Conservation (phyloP, 2,797 vertebrate genomes). For the Coregonus ussuriensis region DNA sequence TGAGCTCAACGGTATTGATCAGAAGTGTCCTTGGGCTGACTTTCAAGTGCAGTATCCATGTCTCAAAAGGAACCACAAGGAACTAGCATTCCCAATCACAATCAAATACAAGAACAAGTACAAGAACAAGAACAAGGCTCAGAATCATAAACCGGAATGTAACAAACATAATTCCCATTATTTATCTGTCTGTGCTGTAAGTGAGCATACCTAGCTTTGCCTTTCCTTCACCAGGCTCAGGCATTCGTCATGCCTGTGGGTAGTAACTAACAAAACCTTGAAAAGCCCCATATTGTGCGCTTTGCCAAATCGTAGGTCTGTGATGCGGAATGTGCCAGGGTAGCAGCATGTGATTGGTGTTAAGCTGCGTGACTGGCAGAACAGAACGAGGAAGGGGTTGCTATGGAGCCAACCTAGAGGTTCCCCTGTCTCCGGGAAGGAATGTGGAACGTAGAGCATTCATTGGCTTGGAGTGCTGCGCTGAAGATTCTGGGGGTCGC, state of each 20-base stretch:
- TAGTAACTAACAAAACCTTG: constrained; percentile 41
- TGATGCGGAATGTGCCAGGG: constrained; percentile 58
- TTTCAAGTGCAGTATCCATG: constrained; percentile 10
- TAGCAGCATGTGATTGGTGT: constrained; percentile 64
- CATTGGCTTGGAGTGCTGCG: constrained; percentile 70
- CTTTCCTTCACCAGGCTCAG: constrained; percentile 33
- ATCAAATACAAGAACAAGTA: not conserved
- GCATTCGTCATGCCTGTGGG: constrained; percentile 43
- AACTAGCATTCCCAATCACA: constrained; percentile 7
- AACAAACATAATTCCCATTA: constrained; percentile 1
- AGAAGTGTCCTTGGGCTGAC: constrained; percentile 32
- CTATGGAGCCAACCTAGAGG: constrained; percentile 50
- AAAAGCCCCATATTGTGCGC: constrained; percentile 52
- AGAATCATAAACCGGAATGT: not conserved
- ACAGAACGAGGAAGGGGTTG: constrained; percentile 34
- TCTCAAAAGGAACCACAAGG: constrained; percentile 7
- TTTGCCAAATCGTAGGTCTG: constrained; percentile 51
- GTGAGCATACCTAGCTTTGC: constrained; percentile 4
- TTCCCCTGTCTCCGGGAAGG: constrained; percentile 74
- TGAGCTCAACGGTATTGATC: constrained; percentile 31
- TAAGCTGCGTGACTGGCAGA: constrained; percentile 58
- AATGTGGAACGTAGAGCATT: constrained; percentile 61
- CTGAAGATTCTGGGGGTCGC: constrained; percentile 66
- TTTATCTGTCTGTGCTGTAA: not conserved
- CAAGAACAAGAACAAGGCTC: not conserved